phyloP scores from a whole-genome alignment of 2,888 invertebrate genomes.

The Thumatha senex region DNA sequence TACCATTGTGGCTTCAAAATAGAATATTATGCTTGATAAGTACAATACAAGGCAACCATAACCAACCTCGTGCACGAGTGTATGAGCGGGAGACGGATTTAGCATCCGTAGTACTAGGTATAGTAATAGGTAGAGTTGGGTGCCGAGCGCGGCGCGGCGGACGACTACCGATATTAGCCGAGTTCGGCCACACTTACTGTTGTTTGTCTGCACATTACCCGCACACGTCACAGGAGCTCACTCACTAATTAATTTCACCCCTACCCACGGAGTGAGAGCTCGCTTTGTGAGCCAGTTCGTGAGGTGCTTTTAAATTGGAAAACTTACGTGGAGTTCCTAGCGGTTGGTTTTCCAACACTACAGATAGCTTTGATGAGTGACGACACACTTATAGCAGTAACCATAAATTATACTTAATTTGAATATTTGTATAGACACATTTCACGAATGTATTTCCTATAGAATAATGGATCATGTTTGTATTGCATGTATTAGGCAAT shows the following conservation, averaged over 20 bases:
- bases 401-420: too few species aligned
- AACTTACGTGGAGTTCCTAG: slow-evolving; percentile 12
- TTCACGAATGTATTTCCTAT: too few species aligned
- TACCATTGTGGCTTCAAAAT: too few species aligned
- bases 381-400: not conserved
- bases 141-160: not conserved
- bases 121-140: too few species aligned
- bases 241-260: slow-evolving; percentile 10
- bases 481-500: not conserved
- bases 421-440: not conserved
- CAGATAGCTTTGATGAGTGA: slow-evolving; percentile 15
- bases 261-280: not conserved
- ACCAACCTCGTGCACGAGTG: too few species aligned
- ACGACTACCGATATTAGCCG: slow-evolving; percentile 7
- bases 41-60: too few species aligned
- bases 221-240: slow-evolving; percentile 2
- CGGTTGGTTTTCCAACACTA: slow-evolving; percentile 5
- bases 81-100: too few species aligned
- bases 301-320: slow-evolving; percentile 23
- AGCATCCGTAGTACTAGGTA: too few species aligned
- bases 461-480: not conserved
- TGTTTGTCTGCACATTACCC: not conserved
- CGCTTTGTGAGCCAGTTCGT: not conserved
- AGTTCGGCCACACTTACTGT: not conserved
- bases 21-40: too few species aligned